Percentiles rank a stretch among this genome's conserved stretches.
These are phyloP conservation scores for Girardia tigrina DNA, from an alignment of 2,888 invertebrate genomes.

Conservation along the genomic window DNA sequence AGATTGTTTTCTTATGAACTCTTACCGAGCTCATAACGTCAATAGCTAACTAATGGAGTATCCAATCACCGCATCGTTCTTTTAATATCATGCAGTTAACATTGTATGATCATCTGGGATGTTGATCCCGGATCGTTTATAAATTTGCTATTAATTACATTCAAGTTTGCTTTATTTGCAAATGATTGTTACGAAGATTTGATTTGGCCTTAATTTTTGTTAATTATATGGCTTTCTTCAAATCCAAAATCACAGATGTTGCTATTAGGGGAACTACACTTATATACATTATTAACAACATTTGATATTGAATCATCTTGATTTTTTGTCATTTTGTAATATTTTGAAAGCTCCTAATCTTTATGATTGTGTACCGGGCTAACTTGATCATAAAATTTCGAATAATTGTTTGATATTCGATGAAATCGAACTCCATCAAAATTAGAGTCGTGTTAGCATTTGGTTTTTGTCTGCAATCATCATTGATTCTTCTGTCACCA, in stretches of 20 bases:
- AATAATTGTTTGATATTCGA: background rate
- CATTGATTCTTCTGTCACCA: no score
- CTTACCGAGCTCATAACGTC: background rate
- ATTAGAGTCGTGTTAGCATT: background rate
- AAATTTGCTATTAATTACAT: background rate
- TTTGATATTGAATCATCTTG: slow-evolving; percentile 17
- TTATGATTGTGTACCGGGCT: background rate
- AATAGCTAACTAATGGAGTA: slow-evolving; percentile 14
- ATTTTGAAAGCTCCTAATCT: background rate
- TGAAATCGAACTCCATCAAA: background rate
- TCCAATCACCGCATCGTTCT: background rate
- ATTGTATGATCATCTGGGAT: background rate
- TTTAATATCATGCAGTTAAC: background rate
- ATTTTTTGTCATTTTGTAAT: slow-evolving; percentile 7
- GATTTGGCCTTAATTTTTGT: slow-evolving; percentile 16
- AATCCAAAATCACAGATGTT: slow-evolving; percentile 20
- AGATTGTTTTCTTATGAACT: background rate
- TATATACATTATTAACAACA: slow-evolving; percentile 19
- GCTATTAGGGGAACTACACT: background rate
- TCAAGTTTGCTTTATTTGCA: background rate
- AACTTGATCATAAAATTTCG: slow-evolving; percentile 20
- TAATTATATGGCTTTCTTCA: slow-evolving; percentile 15
- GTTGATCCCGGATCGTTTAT: background rate
- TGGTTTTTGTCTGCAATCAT: no score
- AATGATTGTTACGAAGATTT: background rate